phyloP scores from a whole-genome alignment of 2,888 invertebrate genomes.

The Lapara coniferarum region DNA sequence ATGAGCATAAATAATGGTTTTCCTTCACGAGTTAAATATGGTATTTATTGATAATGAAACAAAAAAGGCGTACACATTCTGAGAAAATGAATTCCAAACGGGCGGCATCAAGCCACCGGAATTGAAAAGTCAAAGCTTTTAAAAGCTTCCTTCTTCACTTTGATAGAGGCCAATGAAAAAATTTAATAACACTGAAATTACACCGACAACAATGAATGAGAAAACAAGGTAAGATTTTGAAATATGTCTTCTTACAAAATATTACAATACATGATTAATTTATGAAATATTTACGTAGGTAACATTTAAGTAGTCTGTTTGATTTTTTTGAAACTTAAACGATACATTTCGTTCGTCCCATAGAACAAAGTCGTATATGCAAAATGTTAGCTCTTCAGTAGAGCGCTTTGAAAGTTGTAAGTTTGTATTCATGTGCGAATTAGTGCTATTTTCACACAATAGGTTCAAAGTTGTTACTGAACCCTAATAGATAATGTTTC shows the following conservation, averaged over 20 bases:
- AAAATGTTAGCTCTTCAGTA: too few relatives aligned
- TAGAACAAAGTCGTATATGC: too few relatives aligned
- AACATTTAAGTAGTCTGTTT: too few relatives aligned
- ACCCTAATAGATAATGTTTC: too few relatives aligned
- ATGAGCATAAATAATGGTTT: neutral
- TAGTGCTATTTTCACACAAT: too few relatives aligned
- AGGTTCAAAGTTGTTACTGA: too few relatives aligned
- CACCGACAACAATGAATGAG: neutral
- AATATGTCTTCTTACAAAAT: neutral
- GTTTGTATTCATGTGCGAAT: too few relatives aligned
- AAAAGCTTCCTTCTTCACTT: slow-evolving; percentile 60
- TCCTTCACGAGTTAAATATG: neutral
- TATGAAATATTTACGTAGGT: too few relatives aligned
- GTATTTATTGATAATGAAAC: neutral
- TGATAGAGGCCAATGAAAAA: slow-evolving; percentile 66
- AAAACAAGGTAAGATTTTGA: neutral
- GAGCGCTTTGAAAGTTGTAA: too few relatives aligned
- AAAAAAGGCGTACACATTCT: neutral
- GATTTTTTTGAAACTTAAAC: too few relatives aligned
- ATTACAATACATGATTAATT: too few relatives aligned
- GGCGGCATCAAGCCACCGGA: slow-evolving; percentile 27
- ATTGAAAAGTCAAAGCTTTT: slow-evolving; percentile 56
- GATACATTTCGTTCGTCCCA: too few relatives aligned
- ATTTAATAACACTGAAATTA: slow-evolving; percentile 24
- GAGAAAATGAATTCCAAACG: slow-evolving; percentile 1